A percentile compares a stretch with the other conserved stretches of the same genome.
These are phyloP conservation scores for Ailuropoda melanoleuca DNA, from an alignment of 2,113 vertebrate genomes.

Conservation along the genomic window DNA sequence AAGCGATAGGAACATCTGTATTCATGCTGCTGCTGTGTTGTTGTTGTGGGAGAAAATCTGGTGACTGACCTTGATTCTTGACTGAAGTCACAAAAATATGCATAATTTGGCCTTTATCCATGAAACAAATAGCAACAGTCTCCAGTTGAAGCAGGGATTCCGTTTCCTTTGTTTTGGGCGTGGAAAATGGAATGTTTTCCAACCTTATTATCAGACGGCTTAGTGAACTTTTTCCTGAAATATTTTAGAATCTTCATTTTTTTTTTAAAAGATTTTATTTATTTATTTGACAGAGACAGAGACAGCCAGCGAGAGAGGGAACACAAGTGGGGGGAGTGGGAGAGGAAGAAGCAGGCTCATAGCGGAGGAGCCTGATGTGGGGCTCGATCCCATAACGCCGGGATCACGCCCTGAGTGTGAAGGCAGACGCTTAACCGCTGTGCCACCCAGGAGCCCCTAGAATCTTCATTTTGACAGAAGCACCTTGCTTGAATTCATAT, in stretches of 20 bases:
- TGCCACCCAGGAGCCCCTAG: no score
- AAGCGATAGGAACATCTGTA: conserved; percentile 8
- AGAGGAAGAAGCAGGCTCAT: no score
- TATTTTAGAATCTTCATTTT: conserved; percentile 35
- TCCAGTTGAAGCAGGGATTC: conserved; percentile 21
- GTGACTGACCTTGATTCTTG: conserved; percentile 50
- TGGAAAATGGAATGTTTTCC: neutral
- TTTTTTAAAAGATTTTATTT: no score
- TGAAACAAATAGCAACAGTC: conserved; percentile 38
- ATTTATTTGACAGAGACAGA: no score
- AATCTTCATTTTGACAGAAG: neutral
- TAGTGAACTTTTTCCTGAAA: conserved; percentile 2
- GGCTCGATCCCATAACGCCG: no score
- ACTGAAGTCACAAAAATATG: conserved; percentile 48
- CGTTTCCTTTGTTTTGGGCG: conserved; percentile 34
- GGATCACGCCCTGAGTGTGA: no score
- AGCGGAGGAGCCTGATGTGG: no score
- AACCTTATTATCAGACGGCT: neutral
- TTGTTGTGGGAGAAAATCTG: conserved; percentile 6
- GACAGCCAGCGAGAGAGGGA: no score
- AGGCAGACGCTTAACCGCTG: no score
- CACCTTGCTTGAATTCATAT: neutral
- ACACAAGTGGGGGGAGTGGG: no score
- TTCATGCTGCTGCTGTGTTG: neutral
- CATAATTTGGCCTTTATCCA: conserved; percentile 35